phyloP scores from a whole-genome alignment of 2,113 vertebrate species.

The Edolisoma coerulescens region DNA sequence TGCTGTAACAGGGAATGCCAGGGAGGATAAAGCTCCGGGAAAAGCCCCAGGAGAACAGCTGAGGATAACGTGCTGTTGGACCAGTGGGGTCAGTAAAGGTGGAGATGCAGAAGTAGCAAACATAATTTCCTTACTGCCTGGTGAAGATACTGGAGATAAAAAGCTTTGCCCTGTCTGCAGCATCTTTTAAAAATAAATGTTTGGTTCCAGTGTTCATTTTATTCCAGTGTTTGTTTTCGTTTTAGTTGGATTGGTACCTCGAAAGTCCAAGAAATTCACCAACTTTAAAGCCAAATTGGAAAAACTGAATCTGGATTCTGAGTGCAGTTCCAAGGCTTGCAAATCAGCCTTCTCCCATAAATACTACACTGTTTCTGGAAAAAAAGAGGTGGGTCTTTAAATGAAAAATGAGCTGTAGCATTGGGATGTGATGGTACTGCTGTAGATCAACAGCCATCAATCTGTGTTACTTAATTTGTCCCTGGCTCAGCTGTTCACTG shows the following conservation, averaged over 20 bases:
- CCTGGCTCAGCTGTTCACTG: constrained; percentile 51
- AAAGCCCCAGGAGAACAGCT: not conserved
- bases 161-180: not conserved
- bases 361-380: constrained; percentile 29
- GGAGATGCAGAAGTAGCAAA: not conserved
- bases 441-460: constrained; percentile 53
- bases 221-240: not conserved
- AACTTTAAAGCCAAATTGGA: not conserved
- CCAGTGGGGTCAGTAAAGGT: not conserved
- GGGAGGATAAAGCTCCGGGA: not conserved
- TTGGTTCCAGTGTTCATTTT: not conserved
- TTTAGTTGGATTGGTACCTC: not conserved
- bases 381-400: not conserved
- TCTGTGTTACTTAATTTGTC: constrained; percentile 58
- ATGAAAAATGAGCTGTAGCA: constrained; percentile 41
- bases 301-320: constrained; percentile 7
- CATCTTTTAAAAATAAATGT: not conserved
- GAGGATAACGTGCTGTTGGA: not conserved
- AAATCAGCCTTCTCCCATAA: constrained; percentile 11
- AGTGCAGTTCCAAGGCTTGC: not conserved
- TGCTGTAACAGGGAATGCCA: not conserved
- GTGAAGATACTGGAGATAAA: not conserved
- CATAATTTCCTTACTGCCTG: not conserved
- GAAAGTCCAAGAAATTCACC: not conserved
- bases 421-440: constrained; percentile 19